These are phyloP conservation scores for Lasioglossum pauxillum DNA, from an alignment of 2,888 invertebrate species.

Conservation along the genomic window DNA sequence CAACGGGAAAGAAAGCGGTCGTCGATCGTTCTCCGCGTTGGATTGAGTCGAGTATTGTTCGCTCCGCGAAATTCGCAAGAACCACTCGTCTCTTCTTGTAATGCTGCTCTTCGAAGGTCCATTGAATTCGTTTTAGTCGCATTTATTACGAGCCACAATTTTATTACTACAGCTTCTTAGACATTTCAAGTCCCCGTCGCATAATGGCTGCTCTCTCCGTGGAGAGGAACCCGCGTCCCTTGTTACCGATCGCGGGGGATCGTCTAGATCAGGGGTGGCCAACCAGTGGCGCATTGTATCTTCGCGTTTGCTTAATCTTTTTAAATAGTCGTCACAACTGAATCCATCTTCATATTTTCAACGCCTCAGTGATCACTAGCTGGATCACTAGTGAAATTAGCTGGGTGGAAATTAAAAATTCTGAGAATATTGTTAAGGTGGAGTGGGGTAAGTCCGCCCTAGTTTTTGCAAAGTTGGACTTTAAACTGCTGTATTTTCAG, in stretches of 20 bases:
- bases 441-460: no score
- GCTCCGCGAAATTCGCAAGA: background rate
- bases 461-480: no score
- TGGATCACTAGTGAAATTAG: no score
- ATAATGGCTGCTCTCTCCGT: background rate
- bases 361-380: no score
- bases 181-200: background rate
- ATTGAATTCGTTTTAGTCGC: background rate
- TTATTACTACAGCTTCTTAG: background rate
- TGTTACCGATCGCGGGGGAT: background rate
- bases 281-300: no score
- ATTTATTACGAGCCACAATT: slow-evolving; percentile 4
- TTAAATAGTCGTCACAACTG: no score
- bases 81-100: background rate
- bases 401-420: no score
- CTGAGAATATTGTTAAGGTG: no score
- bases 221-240: background rate
- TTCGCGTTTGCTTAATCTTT: no score
- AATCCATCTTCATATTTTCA: no score
- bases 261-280: background rate
- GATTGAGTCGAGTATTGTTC: background rate
- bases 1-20: background rate
- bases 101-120: background rate
- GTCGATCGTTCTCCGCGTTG: background rate
- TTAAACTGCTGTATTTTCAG: no score